Conservation (phyloP, 2,888 invertebrate species). For the Euspilapteryx auroguttella region DNA sequence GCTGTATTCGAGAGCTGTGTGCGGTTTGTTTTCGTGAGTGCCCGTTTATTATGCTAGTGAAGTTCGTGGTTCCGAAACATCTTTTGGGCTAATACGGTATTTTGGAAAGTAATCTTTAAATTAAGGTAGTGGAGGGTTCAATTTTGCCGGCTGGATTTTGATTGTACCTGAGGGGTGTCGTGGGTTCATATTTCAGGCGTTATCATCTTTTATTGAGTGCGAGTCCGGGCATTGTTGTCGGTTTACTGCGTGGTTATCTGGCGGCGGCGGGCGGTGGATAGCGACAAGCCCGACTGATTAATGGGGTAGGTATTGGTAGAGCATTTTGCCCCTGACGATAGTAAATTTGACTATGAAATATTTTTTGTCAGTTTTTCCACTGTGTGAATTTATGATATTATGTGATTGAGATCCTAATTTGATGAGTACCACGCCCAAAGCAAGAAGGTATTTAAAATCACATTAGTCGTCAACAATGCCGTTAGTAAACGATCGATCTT, state of each 20-base stretch:
- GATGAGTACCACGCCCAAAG: conserved; percentile 1
- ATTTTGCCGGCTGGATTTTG: not conserved
- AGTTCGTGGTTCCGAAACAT: conserved; percentile 17
- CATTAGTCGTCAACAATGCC: too few relatives aligned
- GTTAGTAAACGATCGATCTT: too few relatives aligned
- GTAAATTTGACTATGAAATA: too few relatives aligned
- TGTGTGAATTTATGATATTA: too few relatives aligned
- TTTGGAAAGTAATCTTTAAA: conserved; percentile 11
- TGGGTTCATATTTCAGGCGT: conserved; percentile 60
- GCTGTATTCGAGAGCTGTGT: conserved; percentile 39
- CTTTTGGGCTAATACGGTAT: conserved; percentile 12
- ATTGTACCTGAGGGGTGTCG: conserved; percentile 29
- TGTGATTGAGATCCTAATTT: too few relatives aligned
- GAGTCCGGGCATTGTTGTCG: conserved; percentile 54
- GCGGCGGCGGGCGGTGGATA: conserved; percentile 44
- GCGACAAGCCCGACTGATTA: conserved; percentile 42
- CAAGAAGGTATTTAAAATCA: conserved; percentile 3
- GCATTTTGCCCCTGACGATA: not conserved
- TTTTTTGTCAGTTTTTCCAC: too few relatives aligned
- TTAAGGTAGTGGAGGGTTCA: conserved; percentile 12
- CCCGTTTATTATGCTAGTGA: conserved; percentile 38
- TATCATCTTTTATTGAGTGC: conserved; percentile 63
- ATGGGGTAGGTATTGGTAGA: conserved; percentile 43
- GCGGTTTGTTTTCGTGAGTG: conserved; percentile 51
- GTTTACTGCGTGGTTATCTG: conserved; percentile 55